Conservation (phyloP, 2,113 vertebrate genomes). For the Phalacrocorax pelagicus region DNA sequence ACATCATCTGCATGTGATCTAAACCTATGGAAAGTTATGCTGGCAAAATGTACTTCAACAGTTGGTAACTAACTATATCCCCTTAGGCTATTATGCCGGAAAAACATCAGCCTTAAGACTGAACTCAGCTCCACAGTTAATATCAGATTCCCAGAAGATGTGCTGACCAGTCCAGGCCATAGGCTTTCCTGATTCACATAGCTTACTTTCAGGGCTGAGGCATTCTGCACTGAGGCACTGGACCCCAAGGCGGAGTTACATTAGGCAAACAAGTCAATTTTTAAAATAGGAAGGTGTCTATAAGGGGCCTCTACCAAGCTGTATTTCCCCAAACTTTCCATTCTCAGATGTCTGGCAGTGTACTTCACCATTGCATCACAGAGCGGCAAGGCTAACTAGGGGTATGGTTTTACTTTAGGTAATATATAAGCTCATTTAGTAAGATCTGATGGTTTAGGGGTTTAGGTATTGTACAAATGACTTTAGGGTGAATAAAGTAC, state of each 20-base stretch:
- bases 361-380: not conserved
- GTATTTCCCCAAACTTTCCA: not conserved
- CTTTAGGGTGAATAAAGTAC: slow-evolving; percentile 40
- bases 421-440: not conserved
- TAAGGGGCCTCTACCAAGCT: not conserved
- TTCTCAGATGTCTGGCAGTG: not conserved
- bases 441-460: not conserved
- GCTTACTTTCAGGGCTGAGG: not conserved
- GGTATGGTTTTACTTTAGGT: not conserved
- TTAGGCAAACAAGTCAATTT: not conserved
- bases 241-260: not conserved
- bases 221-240: not conserved
- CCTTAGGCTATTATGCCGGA: not conserved
- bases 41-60: not conserved
- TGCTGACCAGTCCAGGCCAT: not conserved
- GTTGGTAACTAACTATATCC: not conserved
- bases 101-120: not conserved
- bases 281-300: not conserved
- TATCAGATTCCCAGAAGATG: not conserved
- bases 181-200: not conserved
- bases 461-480: not conserved
- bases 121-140: not conserved
- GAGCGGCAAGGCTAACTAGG: rapidly evolving
- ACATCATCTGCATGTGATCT: not conserved
- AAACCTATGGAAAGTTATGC: not conserved